Evolutionary conservation across 2,888 invertebrate species (phyloP).

Genomic region (Torymus aiolomorphi): DNA sequence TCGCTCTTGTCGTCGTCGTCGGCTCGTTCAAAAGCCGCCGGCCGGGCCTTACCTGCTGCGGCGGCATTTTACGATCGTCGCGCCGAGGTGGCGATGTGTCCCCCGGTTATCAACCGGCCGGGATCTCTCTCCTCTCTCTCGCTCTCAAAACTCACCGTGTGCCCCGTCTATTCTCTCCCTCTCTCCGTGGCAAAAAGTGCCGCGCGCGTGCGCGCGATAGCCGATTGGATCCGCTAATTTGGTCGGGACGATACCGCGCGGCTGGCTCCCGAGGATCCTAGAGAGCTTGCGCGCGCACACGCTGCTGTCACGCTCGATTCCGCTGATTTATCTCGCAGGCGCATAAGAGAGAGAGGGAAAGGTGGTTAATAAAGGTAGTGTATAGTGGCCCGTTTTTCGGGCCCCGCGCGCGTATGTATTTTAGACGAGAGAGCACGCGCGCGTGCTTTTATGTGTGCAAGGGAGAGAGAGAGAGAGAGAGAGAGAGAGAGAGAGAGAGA

Average conservation of each 20-base stretch:
- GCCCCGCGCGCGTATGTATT: no score
- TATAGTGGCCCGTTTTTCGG: no score
- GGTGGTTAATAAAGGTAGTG: constrained; percentile 23
- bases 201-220: constrained; percentile 24
- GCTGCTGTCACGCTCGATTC: constrained; percentile 44
- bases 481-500: no score
- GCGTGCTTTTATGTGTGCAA: background rate
- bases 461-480: background rate
- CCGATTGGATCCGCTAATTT: constrained; percentile 61
- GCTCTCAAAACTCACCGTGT: no score
- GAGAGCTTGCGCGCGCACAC: constrained; percentile 31
- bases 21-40: constrained; percentile 65
- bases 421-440: no score
- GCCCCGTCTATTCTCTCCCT: background rate
- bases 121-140: constrained; percentile 53
- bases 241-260: constrained; percentile 40
- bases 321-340: constrained; percentile 37
- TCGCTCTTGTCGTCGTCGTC: constrained; percentile 46
- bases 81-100: constrained; percentile 75
- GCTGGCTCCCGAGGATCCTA: constrained; percentile 17
- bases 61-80: constrained; percentile 75
- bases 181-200: constrained; percentile 49
- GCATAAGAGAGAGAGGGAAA: no score
- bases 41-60: constrained; percentile 72
- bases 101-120: constrained; percentile 69